Evolutionary conservation across 1,140 invertebrate genomes (phyloP).

Genomic region (Tyrophagus putrescentiae): DNA sequence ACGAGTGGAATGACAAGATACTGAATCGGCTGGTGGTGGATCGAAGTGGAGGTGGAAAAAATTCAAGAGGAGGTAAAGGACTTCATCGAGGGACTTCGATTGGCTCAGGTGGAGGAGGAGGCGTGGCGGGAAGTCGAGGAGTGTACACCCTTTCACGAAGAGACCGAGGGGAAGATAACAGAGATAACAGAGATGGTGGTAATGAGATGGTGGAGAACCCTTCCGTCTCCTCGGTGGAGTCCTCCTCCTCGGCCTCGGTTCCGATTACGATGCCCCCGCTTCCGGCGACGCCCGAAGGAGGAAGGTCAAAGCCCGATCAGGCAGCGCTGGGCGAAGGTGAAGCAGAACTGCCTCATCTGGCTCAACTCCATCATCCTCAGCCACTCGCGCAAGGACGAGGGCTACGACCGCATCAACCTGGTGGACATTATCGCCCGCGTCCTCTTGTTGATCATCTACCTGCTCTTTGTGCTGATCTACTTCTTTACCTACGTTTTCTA

Average conservation of each 20-base stretch:
- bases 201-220: too few relatives aligned
- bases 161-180: too few relatives aligned
- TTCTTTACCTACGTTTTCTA: not conserved
- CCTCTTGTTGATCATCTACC: constrained; percentile 10
- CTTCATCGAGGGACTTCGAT: too few relatives aligned
- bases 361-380: not conserved
- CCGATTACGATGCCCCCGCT: not conserved
- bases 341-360: not conserved
- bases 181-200: too few relatives aligned
- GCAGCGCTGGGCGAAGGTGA: not conserved
- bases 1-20: constrained; percentile 15
- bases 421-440: constrained; percentile 1
- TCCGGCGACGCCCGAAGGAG: not conserved
- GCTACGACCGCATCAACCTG: not conserved
- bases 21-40: not conserved
- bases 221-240: too few relatives aligned
- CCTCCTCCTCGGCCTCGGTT: too few relatives aligned
- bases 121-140: not conserved
- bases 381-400: not conserved
- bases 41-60: too few relatives aligned
- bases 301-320: too few relatives aligned
- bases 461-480: not conserved
- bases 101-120: too few relatives aligned
- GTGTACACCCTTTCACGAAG: not conserved
- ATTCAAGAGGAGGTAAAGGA: too few relatives aligned